A percentile compares a stretch with the other conserved stretches of the same genome.
phyloP scores from a whole-genome alignment of 1,140 invertebrate species.

The Trialeurodes vaporariorum region DNA sequence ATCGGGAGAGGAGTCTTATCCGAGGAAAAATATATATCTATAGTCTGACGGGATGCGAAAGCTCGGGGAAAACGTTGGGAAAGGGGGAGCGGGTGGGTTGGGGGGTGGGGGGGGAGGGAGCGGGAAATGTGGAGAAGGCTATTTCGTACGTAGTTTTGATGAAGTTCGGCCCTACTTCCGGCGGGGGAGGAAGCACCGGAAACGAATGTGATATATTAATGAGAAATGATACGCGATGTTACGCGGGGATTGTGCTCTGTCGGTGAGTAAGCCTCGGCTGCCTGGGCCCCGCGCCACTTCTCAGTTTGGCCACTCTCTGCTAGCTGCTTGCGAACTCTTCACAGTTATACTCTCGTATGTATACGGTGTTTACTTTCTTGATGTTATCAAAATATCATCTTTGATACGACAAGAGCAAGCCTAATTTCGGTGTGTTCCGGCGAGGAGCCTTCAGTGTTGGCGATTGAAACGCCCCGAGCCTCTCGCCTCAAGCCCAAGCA shows the following conservation, averaged over 20 bases:
- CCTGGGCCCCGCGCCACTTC: too few species aligned
- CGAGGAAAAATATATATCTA: too few species aligned
- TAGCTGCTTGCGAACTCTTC: too few species aligned
- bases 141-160: neutral
- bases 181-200: neutral
- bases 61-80: too few species aligned
- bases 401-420: neutral
- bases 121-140: neutral
- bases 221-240: neutral
- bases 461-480: neutral
- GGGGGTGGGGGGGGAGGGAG: neutral
- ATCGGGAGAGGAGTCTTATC: too few species aligned
- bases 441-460: neutral
- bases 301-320: too few species aligned
- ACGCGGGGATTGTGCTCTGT: neutral
- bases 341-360: too few species aligned
- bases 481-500: neutral
- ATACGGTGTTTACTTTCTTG: neutral
- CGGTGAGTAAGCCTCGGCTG: neutral
- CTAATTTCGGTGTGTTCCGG: neutral
- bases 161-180: neutral
- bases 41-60: too few species aligned
- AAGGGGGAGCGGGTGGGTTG: neutral
- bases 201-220: conserved; percentile 1
- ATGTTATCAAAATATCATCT: neutral